phyloP scores from a whole-genome alignment of 1,140 invertebrate genomes.

The Bombus impatiens region DNA sequence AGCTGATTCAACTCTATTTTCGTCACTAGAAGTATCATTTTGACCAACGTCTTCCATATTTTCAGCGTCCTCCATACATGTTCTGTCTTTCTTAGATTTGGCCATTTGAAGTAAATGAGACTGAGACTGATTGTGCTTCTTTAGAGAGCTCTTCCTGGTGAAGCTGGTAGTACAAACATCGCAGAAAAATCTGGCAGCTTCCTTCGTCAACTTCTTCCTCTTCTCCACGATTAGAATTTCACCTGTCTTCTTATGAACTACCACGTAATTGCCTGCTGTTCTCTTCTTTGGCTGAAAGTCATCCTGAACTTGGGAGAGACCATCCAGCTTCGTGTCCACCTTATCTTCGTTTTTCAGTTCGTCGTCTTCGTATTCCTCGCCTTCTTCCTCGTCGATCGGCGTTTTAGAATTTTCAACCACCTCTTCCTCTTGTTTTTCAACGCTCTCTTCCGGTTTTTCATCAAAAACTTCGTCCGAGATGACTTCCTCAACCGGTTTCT shows the following conservation, averaged over 20 bases:
- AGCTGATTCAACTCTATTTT: not conserved
- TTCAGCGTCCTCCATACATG: not conserved
- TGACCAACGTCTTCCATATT: conserved; percentile 4
- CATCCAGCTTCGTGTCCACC: not conserved
- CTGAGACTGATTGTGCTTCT: conserved; percentile 79
- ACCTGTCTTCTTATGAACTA: conserved; percentile 77
- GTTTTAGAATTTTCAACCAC: too few species aligned
- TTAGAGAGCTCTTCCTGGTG: conserved; percentile 79
- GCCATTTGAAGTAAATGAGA: conserved; percentile 75
- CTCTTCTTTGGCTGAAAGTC: conserved; percentile 75
- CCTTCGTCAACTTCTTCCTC: conserved; percentile 79
- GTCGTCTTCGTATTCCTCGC: not conserved
- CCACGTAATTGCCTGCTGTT: conserved; percentile 74
- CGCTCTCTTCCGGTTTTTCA: not conserved
- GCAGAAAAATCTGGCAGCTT: conserved; percentile 79
- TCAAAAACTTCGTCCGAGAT: not conserved
- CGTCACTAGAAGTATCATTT: conserved; percentile 10
- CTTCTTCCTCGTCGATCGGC: not conserved
- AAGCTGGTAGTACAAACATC: conserved; percentile 79
- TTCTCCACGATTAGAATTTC: conserved; percentile 80
- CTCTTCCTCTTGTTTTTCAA: not conserved
- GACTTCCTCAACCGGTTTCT: not conserved
- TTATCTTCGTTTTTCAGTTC: not conserved
- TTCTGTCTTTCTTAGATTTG: conserved; percentile 59
- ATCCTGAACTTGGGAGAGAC: conserved; percentile 12